Conservation (phyloP, 2,113 vertebrate species). For the Clarias macrocephalus region DNA sequence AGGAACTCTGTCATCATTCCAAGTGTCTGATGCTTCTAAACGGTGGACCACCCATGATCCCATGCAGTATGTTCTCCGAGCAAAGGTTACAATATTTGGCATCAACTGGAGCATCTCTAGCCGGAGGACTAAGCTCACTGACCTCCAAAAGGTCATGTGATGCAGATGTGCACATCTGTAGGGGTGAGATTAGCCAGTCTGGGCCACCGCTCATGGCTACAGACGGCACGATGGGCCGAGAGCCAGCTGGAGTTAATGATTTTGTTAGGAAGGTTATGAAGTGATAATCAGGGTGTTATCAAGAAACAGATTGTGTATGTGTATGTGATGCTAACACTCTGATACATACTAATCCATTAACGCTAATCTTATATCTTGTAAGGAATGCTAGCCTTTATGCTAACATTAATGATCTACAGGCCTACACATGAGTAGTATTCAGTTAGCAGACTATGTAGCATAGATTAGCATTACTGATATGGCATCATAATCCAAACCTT, state of each 20-base stretch:
- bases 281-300: conserved; percentile 9
- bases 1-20: background rate
- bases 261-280: conserved; percentile 39
- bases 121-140: background rate
- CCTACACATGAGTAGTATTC: background rate
- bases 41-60: background rate
- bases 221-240: conserved; percentile 23
- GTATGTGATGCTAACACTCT: background rate
- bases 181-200: conserved; percentile 13
- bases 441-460: background rate
- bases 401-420: background rate
- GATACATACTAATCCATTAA: background rate
- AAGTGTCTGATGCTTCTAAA: background rate
- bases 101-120: background rate
- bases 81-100: background rate
- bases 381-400: background rate
- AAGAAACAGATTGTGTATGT: background rate
- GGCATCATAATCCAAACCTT: background rate
- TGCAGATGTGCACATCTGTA: conserved; percentile 31
- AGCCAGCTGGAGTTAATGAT: conserved; percentile 42
- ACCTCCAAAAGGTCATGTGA: conserved; percentile 26
- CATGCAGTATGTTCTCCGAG: background rate
- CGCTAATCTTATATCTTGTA: conserved; percentile 6
- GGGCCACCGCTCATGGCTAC: conserved; percentile 26
- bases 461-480: background rate